Evolutionary conservation across 2,797 vertebrate genomes (phyloP).

Genomic region (Hyperoplus lanceolatus): DNA sequence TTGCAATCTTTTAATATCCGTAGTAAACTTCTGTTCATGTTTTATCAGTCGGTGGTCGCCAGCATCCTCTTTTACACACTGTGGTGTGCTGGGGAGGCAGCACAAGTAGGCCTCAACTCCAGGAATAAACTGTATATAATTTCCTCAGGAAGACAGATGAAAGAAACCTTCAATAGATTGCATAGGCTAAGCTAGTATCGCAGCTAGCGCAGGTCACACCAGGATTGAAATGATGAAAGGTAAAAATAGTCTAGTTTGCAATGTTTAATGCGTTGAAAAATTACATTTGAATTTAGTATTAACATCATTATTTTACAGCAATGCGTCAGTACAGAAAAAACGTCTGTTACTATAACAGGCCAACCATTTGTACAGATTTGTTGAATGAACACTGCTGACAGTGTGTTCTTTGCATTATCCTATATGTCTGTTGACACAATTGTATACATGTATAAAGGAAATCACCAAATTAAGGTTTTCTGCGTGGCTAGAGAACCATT

Average conservation of each 20-base stretch:
- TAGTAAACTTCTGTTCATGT: too few relatives aligned
- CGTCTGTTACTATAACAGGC: neutral
- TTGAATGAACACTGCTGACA: neutral
- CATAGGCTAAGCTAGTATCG: neutral
- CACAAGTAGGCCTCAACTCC: neutral
- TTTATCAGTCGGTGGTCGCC: too few relatives aligned
- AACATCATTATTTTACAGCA: neutral
- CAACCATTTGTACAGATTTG: neutral
- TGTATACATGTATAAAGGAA: neutral
- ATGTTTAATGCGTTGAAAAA: neutral
- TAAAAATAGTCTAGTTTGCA: neutral
- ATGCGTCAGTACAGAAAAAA: neutral
- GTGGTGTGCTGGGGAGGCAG: too few relatives aligned
- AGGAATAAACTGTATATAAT: neutral
- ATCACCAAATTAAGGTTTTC: neutral
- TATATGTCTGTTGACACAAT: neutral
- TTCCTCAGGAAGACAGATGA: neutral
- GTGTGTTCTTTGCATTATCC: neutral
- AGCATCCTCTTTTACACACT: too few relatives aligned
- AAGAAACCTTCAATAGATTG: neutral
- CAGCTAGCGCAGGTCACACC: neutral
- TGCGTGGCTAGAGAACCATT: neutral
- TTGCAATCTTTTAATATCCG: too few relatives aligned
- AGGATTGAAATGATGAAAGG: neutral
- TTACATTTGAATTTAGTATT: neutral